phyloP scores from a whole-genome alignment of 2,113 vertebrate species.

The Gobius niger region DNA sequence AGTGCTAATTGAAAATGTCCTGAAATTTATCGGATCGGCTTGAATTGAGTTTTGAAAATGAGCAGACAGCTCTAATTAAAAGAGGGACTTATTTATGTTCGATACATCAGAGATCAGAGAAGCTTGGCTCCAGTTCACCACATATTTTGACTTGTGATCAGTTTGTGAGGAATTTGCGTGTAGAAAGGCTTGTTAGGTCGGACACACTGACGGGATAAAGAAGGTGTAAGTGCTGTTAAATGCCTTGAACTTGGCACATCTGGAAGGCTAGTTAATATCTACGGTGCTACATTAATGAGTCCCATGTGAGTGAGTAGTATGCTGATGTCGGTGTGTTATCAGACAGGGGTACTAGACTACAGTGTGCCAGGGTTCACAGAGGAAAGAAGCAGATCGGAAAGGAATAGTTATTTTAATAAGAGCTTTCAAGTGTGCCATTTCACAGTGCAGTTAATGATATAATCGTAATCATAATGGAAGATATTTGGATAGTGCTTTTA shows the following conservation, averaged over 20 bases:
- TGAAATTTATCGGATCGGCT: too few relatives aligned
- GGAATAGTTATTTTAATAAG: background rate
- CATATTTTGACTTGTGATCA: conserved; percentile 13
- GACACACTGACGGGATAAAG: conserved; percentile 12
- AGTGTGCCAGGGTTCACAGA: background rate
- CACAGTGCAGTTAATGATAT: background rate
- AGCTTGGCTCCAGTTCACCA: too few relatives aligned
- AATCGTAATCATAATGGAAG: background rate
- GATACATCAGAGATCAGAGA: too few relatives aligned
- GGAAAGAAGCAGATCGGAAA: background rate
- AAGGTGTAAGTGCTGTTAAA: conserved; percentile 10
- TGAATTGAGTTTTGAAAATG: too few relatives aligned
- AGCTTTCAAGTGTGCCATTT: background rate
- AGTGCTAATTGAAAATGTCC: too few relatives aligned
- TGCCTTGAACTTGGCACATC: background rate
- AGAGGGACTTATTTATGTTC: too few relatives aligned
- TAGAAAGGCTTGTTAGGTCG: conserved; percentile 35
- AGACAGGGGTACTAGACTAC: conserved; percentile 21
- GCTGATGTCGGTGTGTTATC: background rate
- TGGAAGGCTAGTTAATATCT: background rate
- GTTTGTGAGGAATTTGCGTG: conserved; percentile 15
- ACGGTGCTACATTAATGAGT: conserved; percentile 39
- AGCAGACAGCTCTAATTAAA: too few relatives aligned
- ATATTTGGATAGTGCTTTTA: too few relatives aligned
- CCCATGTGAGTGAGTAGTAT: conserved; percentile 28